phyloP scores from a whole-genome alignment of 2,888 invertebrate species.

The Peribatodes rhomboidaria region DNA sequence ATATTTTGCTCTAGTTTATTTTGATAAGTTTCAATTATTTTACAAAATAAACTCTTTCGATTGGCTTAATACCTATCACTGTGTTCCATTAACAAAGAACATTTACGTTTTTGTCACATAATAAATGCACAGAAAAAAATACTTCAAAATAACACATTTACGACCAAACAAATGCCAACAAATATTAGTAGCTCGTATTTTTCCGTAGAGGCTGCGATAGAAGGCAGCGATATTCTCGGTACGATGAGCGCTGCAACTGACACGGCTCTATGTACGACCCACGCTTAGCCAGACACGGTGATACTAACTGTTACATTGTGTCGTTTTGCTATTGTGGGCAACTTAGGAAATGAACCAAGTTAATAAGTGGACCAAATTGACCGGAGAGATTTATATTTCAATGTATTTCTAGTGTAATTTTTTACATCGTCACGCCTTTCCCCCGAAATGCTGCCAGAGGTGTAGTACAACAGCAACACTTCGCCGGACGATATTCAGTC shows the following conservation, averaged over 20 bases:
- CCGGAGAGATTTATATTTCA: too few relatives aligned
- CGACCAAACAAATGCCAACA: too few relatives aligned
- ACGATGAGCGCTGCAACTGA: constrained; percentile 63
- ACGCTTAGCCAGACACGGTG: constrained; percentile 27
- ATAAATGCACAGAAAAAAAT: not conserved
- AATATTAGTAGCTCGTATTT: constrained; percentile 37
- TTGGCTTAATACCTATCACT: not conserved
- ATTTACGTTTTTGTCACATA: not conserved
- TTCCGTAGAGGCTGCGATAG: constrained; percentile 48
- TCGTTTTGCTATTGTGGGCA: constrained; percentile 8
- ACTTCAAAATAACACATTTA: constrained; percentile 6
- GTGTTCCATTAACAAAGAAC: not conserved
- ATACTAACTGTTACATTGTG: constrained; percentile 23
- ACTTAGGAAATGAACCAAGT: too few relatives aligned
- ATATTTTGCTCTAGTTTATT: too few relatives aligned
- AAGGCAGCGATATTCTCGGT: constrained; percentile 61
- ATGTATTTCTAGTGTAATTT: too few relatives aligned
- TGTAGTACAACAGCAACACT: too few relatives aligned
- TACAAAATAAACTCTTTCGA: not conserved
- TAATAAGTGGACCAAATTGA: too few relatives aligned
- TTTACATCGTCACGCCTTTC: too few relatives aligned
- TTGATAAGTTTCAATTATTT: too few relatives aligned
- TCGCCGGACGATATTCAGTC: too few relatives aligned
- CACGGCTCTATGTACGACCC: constrained; percentile 50
- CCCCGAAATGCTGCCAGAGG: too few relatives aligned